A percentile compares a stretch with the other conserved stretches of the same genome.
phyloP scores from a whole-genome alignment of 2,888 invertebrate genomes.

The Lingula anatina region DNA sequence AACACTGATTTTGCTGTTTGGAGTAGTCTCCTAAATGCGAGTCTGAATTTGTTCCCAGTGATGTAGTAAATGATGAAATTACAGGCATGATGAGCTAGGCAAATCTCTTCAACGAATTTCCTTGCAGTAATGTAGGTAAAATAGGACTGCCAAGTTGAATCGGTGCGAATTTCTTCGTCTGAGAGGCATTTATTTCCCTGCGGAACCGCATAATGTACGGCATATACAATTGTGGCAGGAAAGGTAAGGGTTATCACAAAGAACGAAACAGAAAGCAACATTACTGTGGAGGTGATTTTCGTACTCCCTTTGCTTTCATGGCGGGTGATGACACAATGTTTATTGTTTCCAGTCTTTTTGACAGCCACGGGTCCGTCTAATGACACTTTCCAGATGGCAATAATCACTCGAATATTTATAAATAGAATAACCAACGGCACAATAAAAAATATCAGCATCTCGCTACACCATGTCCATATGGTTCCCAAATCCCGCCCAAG shows the following conservation, averaged over 20 bases:
- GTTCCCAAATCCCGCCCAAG: conserved; percentile 23
- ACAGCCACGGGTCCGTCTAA: conserved; percentile 1
- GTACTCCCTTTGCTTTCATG: too few species aligned
- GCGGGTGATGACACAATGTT: too few species aligned
- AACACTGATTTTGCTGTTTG: too few species aligned
- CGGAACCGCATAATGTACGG: conserved; percentile 23
- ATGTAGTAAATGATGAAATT: conserved; percentile 36
- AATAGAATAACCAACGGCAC: conserved; percentile 42
- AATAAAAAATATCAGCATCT: conserved; percentile 38
- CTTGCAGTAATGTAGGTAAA: conserved; percentile 31
- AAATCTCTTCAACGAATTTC: conserved; percentile 35
- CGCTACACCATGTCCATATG: conserved; percentile 44
- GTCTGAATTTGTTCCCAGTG: conserved; percentile 26
- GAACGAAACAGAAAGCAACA: conserved; percentile 37
- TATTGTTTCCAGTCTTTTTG: neutral
- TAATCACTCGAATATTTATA: conserved; percentile 48
- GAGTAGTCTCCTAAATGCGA: conserved; percentile 4
- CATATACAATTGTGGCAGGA: conserved; percentile 33
- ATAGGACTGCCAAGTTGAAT: conserved; percentile 32
- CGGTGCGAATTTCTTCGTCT: conserved; percentile 22
- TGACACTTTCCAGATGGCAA: conserved; percentile 6
- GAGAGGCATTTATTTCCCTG: conserved; percentile 20
- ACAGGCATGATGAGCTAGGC: conserved; percentile 43
- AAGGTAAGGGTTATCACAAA: conserved; percentile 38
- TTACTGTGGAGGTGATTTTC: conserved; percentile 27